Conservation (phyloP, 2,797 vertebrate genomes). For the Vespertilio murinus region DNA sequence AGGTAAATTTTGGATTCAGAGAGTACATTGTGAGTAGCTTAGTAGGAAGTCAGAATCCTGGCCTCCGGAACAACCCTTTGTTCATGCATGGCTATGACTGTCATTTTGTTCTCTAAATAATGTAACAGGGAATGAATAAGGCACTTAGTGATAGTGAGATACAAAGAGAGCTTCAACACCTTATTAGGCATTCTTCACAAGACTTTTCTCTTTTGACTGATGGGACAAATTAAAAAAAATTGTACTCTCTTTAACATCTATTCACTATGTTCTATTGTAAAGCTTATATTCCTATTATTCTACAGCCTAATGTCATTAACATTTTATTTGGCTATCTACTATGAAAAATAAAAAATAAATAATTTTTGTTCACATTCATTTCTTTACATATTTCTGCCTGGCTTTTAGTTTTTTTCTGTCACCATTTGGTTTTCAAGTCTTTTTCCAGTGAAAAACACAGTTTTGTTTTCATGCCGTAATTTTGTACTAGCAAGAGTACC, state of each 20-base stretch:
- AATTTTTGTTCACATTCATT: not conserved
- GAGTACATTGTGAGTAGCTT: not conserved
- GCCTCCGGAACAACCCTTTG: not conserved
- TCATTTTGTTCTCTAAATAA: not conserved
- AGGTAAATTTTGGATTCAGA: not conserved
- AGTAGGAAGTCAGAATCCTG: not conserved
- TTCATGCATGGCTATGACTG: not conserved
- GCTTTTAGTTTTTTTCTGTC: not conserved
- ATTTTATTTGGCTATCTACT: constrained; percentile 40
- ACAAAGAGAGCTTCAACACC: not conserved
- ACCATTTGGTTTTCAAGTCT: not conserved
- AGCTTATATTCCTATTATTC: constrained; percentile 36
- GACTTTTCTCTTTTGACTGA: constrained; percentile 26
- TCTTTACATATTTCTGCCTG: not conserved
- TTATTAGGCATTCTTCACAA: constrained; percentile 11
- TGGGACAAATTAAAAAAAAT: constrained; percentile 25
- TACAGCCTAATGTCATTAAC: constrained; percentile 54
- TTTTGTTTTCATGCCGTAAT: not conserved
- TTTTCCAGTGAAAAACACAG: not conserved
- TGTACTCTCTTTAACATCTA: not conserved
- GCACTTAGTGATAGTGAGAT: not conserved
- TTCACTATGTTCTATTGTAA: constrained; percentile 43
- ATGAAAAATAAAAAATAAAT: constrained; percentile 23
- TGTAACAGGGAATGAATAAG: not conserved
- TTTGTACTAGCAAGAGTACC: not conserved